A percentile compares a stretch with the other conserved stretches of the same genome.
Evolutionary conservation across 2,113 vertebrate genomes (phyloP).

Genomic region (Acrocephalus arundinaceus): DNA sequence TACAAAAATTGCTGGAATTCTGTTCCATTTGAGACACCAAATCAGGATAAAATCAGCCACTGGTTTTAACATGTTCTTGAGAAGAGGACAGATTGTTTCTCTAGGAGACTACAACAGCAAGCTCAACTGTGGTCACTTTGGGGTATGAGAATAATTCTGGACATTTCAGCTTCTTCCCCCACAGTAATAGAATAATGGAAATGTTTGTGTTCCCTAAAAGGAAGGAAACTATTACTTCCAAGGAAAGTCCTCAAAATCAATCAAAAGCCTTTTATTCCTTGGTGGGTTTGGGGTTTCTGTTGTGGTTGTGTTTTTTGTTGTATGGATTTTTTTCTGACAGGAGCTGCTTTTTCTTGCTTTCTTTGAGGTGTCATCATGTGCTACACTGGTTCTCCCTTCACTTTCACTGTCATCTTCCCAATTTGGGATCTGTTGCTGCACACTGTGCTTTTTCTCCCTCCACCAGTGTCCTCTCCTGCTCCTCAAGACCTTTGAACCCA

Average conservation of each 20-base stretch:
- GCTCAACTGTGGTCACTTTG: background rate
- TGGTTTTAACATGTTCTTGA: background rate
- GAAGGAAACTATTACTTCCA: background rate
- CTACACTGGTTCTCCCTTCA: background rate
- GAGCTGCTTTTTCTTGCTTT: background rate
- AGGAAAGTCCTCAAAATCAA: background rate
- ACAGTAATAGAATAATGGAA: background rate
- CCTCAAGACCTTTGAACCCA: background rate
- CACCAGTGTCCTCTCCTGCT: background rate
- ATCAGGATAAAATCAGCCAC: background rate
- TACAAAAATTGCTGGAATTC: background rate
- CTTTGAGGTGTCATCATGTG: background rate
- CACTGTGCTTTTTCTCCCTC: background rate
- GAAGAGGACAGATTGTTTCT: background rate
- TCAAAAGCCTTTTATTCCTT: accelerated
- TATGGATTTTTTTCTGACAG: background rate
- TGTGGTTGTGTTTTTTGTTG: too few relatives aligned
- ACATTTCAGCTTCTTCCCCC: background rate
- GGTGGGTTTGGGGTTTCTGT: background rate
- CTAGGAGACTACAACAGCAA: background rate
- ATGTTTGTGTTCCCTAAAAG: background rate
- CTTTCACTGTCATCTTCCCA: background rate
- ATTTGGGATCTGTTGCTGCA: background rate
- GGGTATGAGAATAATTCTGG: background rate
- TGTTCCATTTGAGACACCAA: background rate